These are phyloP conservation scores for Dichetophora obliterata DNA, from an alignment of 2,888 invertebrate genomes.

Conservation along the genomic window DNA sequence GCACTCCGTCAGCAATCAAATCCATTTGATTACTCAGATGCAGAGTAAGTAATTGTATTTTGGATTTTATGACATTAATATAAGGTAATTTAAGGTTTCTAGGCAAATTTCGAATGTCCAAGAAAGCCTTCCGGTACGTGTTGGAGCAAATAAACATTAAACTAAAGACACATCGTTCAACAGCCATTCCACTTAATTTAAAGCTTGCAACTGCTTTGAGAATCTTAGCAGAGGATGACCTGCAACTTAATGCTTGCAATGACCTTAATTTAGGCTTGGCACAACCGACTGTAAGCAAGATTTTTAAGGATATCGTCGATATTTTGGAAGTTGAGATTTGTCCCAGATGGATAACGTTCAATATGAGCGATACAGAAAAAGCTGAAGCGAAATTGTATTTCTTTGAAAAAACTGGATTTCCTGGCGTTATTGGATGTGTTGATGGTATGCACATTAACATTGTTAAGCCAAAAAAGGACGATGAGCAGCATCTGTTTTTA, in stretches of 20 bases:
- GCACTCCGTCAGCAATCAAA: neutral
- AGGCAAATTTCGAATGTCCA: neutral
- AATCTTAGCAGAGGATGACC: neutral
- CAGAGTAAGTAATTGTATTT: neutral
- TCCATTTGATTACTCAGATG: neutral
- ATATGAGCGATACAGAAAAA: constrained; percentile 13
- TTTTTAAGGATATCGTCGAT: neutral
- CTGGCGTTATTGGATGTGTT: constrained; percentile 39
- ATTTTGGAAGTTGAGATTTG: neutral
- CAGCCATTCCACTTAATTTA: neutral
- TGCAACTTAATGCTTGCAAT: neutral
- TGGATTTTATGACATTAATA: neutral
- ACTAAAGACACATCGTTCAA: neutral
- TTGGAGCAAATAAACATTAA: neutral
- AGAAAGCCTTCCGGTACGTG: neutral
- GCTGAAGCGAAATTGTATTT: constrained; percentile 24
- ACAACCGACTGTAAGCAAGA: neutral
- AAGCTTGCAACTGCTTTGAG: neutral
- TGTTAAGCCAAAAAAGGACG: constrained; percentile 22
- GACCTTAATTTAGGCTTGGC: neutral
- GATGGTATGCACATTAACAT: constrained; percentile 36
- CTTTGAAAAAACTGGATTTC: constrained; percentile 30
- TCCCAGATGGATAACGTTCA: neutral
- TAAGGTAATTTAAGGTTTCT: neutral
- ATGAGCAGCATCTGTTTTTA: constrained; percentile 25